Percentiles rank a stretch among this genome's conserved stretches.
These are phyloP conservation scores for Chymomyza costata DNA, from an alignment of 1,140 invertebrate species.

Conservation along the genomic window DNA sequence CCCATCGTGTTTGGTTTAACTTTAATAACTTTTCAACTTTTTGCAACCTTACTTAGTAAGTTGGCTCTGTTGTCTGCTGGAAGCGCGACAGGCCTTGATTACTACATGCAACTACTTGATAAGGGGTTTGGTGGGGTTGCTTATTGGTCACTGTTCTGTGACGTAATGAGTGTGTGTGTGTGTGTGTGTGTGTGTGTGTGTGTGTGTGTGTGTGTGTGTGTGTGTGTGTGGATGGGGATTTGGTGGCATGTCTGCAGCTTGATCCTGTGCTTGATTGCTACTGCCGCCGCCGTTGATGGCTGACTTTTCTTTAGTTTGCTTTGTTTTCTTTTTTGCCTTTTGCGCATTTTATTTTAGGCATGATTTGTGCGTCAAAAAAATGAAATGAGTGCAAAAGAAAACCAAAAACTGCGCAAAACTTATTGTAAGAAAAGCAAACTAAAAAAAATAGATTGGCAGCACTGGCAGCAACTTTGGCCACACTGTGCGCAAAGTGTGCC, in stretches of 20 bases:
- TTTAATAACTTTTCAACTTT: conserved; percentile 71
- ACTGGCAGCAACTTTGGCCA: conserved; percentile 34
- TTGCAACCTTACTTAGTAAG: conserved; percentile 36
- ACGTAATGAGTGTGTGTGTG: too few relatives aligned
- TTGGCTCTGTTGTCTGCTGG: conserved; percentile 48
- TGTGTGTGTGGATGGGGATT: too few relatives aligned
- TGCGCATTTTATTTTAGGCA: too few relatives aligned
- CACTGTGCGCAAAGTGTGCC: conserved; percentile 27
- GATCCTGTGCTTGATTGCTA: conserved; percentile 48
- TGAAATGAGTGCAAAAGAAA: conserved; percentile 12
- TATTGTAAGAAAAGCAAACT: conserved; percentile 17
- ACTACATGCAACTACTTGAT: conserved; percentile 40
- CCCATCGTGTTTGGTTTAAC: conserved; percentile 62
- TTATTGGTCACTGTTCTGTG: conserved; percentile 4
- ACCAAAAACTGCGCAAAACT: conserved; percentile 31
- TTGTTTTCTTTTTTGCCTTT: too few relatives aligned
- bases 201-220: too few relatives aligned
- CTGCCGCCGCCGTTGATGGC: conserved; percentile 58
- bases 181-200: too few relatives aligned
- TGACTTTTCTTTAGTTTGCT: conserved; percentile 24
- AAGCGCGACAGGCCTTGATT: conserved; percentile 57
- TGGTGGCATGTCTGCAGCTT: too few relatives aligned
- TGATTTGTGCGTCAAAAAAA: conserved; percentile 56
- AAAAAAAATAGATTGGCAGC: conserved; percentile 37
- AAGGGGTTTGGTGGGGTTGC: too few relatives aligned